phyloP scores from a whole-genome alignment of 2,888 invertebrate species.

The Zygogramma bicolorata region DNA sequence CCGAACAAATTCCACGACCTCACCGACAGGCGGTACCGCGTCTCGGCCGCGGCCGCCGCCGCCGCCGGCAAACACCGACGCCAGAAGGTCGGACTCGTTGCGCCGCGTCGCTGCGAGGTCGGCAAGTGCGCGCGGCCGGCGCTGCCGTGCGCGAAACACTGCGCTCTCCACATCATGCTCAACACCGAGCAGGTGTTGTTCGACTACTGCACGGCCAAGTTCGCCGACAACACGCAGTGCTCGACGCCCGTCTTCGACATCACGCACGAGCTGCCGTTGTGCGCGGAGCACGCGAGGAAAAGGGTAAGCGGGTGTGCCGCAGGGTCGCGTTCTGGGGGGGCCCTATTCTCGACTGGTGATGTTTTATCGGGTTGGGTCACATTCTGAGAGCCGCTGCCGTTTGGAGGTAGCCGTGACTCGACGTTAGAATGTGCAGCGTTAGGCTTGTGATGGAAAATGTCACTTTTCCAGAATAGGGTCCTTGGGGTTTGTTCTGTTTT shows the following conservation, averaged over 20 bases:
- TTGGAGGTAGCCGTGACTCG: too few species aligned
- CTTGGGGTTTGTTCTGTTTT: too few species aligned
- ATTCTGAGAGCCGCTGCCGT: too few species aligned
- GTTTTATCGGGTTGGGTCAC: too few species aligned
- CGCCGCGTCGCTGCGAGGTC: conserved; percentile 52
- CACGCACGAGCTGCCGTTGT: conserved; percentile 84
- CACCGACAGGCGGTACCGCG: conserved; percentile 16
- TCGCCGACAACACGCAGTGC: conserved; percentile 83
- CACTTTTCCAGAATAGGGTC: too few species aligned
- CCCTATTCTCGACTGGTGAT: too few species aligned
- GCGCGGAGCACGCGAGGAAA: conserved; percentile 87
- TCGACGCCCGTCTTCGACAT: conserved; percentile 84
- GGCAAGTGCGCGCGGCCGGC: conserved; percentile 66
- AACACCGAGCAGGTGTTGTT: conserved; percentile 83
- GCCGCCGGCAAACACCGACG: conserved; percentile 33
- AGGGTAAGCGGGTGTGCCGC: conserved; percentile 68
- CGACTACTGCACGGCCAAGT: conserved; percentile 84
- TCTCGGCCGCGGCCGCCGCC: background rate
- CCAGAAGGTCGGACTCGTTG: conserved; percentile 50
- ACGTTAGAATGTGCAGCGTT: too few species aligned
- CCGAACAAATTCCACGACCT: conserved; percentile 53
- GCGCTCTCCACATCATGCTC: conserved; percentile 85
- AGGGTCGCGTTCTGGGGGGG: too few species aligned
- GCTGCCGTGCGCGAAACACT: conserved; percentile 84
- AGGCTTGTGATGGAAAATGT: too few species aligned